Evolutionary conservation across 2,888 invertebrate species (phyloP).

Genomic region (Xylota sylvarum): DNA sequence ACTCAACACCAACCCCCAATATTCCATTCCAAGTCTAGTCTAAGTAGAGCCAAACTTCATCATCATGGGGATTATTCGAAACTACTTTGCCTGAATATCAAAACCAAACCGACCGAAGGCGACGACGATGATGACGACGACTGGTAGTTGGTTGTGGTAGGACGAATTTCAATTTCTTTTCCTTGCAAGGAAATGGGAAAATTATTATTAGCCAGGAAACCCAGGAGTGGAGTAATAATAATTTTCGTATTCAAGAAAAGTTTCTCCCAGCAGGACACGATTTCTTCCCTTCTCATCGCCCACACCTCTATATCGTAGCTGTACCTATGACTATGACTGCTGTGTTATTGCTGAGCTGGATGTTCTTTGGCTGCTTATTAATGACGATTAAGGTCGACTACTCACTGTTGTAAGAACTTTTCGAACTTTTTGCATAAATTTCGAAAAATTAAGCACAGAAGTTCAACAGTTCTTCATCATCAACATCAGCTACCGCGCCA

Average conservation of each 20-base stretch:
- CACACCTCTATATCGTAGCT: background rate
- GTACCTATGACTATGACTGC: conserved; percentile 35
- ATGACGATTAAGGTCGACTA: conserved; percentile 75
- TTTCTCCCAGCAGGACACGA: conserved; percentile 45
- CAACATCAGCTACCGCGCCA: conserved; percentile 55
- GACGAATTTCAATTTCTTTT: conserved; percentile 72
- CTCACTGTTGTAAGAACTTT: conserved; percentile 67
- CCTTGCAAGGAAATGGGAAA: conserved; percentile 49
- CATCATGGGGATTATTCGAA: conserved; percentile 74
- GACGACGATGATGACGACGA: background rate
- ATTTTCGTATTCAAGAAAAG: conserved; percentile 72
- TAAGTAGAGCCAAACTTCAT: conserved; percentile 66
- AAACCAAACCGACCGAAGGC: conserved; percentile 34
- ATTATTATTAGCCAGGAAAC: conserved; percentile 69
- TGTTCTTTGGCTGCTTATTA: conserved; percentile 73
- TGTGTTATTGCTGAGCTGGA: conserved; percentile 61
- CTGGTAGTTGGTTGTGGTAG: conserved; percentile 26
- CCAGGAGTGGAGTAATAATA: conserved; percentile 69
- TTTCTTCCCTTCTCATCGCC: background rate
- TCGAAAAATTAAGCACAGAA: conserved; percentile 68
- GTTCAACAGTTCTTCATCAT: conserved; percentile 74
- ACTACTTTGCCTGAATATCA: conserved; percentile 73
- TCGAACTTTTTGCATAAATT: conserved; percentile 74
- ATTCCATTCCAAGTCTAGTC: conserved; percentile 22
- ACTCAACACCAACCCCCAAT: background rate